Evolutionary conservation across 2,888 invertebrate genomes (phyloP).

Genomic region (Habrosyne pyritoides): DNA sequence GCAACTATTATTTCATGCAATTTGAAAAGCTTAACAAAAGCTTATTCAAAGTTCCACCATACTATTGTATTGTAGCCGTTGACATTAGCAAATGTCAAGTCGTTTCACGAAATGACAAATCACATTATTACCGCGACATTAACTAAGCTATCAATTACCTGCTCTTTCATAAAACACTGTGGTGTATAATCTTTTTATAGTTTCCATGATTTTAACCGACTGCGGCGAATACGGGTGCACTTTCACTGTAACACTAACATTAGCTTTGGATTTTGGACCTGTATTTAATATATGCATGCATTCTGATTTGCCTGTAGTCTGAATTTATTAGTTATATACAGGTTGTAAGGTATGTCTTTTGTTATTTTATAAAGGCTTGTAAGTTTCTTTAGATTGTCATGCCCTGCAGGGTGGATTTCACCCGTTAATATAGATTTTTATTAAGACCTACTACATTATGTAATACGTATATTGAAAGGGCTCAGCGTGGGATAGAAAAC

Average conservation of each 20-base stretch:
- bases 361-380: too few species aligned
- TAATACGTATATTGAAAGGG: too few species aligned
- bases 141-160: conserved; percentile 53
- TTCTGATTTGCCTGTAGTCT: not conserved
- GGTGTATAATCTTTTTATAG: conserved; percentile 52
- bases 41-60: not conserved
- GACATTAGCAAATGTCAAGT: not conserved
- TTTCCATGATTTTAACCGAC: conserved; percentile 50
- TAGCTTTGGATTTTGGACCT: not conserved
- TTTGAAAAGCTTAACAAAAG: too few species aligned
- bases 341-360: not conserved
- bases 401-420: too few species aligned
- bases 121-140: not conserved
- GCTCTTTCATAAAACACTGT: conserved; percentile 68
- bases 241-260: not conserved
- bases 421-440: too few species aligned
- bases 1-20: too few species aligned
- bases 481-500: too few species aligned
- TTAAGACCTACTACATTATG: too few species aligned
- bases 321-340: not conserved
- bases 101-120: not conserved
- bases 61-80: not conserved
- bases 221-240: not conserved
- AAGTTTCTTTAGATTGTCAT: too few species aligned
- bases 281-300: not conserved